Conservation (phyloP, 2,113 vertebrate species). For the Aspidoscelis tigris region DNA sequence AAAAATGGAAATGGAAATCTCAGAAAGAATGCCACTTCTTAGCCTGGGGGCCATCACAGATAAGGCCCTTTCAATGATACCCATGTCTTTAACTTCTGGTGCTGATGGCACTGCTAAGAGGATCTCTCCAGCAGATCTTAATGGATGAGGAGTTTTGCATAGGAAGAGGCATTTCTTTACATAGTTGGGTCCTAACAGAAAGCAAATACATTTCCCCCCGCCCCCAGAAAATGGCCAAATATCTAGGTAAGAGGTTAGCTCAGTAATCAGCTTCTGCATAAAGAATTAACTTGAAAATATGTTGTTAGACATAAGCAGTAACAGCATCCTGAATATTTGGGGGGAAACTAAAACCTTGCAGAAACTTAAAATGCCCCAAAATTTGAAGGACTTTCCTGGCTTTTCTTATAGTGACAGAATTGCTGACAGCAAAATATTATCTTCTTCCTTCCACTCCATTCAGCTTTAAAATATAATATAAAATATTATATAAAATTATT, state of each 20-base stretch:
- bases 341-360: background rate
- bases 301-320: slow-evolving; percentile 26
- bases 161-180: too few species aligned
- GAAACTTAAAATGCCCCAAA: background rate
- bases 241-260: slow-evolving; percentile 46
- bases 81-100: too few species aligned
- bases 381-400: background rate
- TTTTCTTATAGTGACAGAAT: background rate
- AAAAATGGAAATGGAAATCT: too few species aligned
- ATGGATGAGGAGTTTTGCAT: too few species aligned
- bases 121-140: too few species aligned
- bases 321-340: background rate
- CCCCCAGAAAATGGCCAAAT: slow-evolving; percentile 55
- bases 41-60: too few species aligned
- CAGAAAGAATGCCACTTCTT: too few species aligned
- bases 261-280: slow-evolving; percentile 37
- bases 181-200: too few species aligned
- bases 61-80: too few species aligned
- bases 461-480: too few species aligned
- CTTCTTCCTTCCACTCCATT: background rate
- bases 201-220: slow-evolving; percentile 64
- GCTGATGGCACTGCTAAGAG: too few species aligned
- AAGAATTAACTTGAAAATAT: slow-evolving; percentile 24
- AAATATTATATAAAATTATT: too few species aligned
- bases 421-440: rapidly evolving